phyloP scores from a whole-genome alignment of 2,888 invertebrate species.

The Panopea generosa region DNA sequence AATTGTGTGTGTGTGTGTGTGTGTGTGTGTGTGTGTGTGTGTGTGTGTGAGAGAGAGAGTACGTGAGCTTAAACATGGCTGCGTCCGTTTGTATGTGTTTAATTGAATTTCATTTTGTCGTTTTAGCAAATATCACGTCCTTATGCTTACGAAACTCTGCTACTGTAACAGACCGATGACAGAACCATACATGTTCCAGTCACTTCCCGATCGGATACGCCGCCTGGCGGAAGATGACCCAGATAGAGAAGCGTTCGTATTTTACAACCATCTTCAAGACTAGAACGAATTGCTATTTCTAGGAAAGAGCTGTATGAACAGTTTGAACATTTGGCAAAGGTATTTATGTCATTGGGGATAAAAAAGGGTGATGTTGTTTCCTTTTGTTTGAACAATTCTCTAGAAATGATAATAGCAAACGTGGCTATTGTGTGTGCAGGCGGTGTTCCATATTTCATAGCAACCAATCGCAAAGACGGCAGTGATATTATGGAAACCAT shows the following conservation, averaged over 20 bases:
- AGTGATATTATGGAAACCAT: slow-evolving; percentile 22
- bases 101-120: too few species aligned
- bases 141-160: too few species aligned
- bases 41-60: too few species aligned
- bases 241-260: slow-evolving; percentile 30
- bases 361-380: slow-evolving; percentile 18
- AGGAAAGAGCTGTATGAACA: slow-evolving; percentile 23
- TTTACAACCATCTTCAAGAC: slow-evolving; percentile 14
- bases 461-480: slow-evolving; percentile 31
- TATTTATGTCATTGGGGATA: slow-evolving; percentile 13
- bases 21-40: too few species aligned
- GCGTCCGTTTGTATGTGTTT: too few species aligned
- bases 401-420: slow-evolving; percentile 24
- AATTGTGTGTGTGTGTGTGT: too few species aligned
- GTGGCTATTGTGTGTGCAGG: slow-evolving; percentile 20
- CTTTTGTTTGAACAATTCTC: too few species aligned
- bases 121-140: too few species aligned
- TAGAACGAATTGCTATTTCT: not conserved
- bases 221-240: slow-evolving; percentile 31
- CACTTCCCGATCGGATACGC: slow-evolving; percentile 28
- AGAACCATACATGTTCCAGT: slow-evolving; percentile 22
- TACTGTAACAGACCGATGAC: not conserved
- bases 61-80: too few species aligned
- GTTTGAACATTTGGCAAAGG: slow-evolving; percentile 7
- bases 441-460: slow-evolving; percentile 15